A percentile compares a stretch with the other conserved stretches of the same genome.
Evolutionary conservation across 2,888 invertebrate genomes (phyloP).

Genomic region (Rosalia funebris): DNA sequence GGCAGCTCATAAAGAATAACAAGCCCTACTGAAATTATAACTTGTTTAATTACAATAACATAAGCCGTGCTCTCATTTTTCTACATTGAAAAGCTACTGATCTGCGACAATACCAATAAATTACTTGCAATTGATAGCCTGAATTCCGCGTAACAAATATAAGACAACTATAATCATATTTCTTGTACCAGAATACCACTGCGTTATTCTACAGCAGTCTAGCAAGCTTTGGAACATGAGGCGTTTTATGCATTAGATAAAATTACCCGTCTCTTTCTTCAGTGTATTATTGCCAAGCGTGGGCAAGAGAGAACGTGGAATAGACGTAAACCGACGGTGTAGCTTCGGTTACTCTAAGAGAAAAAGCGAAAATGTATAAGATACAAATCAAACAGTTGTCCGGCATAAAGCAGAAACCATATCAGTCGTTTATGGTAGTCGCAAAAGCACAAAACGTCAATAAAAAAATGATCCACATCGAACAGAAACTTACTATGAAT

Average conservation of each 20-base stretch:
- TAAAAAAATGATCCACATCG: slow-evolving; percentile 23
- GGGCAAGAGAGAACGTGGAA: slow-evolving; percentile 5
- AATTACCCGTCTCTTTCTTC: slow-evolving; percentile 20
- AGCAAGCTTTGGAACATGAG: slow-evolving; percentile 22
- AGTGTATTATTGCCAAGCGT: background rate
- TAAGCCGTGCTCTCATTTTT: slow-evolving; percentile 35
- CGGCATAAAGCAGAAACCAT: slow-evolving; percentile 24
- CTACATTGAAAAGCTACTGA: slow-evolving; percentile 38
- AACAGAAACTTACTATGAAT: slow-evolving; percentile 23
- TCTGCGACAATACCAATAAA: slow-evolving; percentile 38
- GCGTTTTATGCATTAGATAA: slow-evolving; percentile 26
- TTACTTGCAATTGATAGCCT: slow-evolving; percentile 37
- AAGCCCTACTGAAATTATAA: slow-evolving; percentile 35
- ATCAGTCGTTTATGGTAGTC: slow-evolving; percentile 30
- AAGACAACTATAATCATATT: slow-evolving; percentile 37
- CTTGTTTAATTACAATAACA: slow-evolving; percentile 43
- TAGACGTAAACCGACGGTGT: background rate
- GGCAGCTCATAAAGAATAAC: slow-evolving; percentile 37
- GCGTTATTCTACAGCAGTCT: slow-evolving; percentile 22
- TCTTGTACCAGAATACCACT: slow-evolving; percentile 32
- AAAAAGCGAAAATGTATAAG: slow-evolving; percentile 30
- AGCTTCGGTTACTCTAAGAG: slow-evolving; percentile 17
- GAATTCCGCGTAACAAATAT: slow-evolving; percentile 43
- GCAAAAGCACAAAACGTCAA: slow-evolving; percentile 11
- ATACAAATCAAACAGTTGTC: slow-evolving; percentile 26